These are phyloP conservation scores for Lasioglossum baleicum DNA, from an alignment of 1,140 invertebrate genomes.

Conservation along the genomic window DNA sequence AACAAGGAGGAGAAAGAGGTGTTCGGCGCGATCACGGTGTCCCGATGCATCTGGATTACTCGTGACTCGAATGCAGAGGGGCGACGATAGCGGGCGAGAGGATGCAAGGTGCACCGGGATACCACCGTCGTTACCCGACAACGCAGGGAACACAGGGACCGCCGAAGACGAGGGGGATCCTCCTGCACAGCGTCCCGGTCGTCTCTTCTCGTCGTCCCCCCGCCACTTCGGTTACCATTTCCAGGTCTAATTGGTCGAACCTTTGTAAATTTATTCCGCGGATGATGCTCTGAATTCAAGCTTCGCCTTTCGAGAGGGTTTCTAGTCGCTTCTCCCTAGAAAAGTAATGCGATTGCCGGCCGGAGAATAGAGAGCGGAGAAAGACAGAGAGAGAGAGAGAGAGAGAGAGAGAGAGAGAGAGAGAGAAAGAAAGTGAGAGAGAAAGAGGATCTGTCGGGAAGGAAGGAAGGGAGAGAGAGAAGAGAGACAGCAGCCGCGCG, in stretches of 20 bases:
- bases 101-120: not conserved
- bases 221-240: not conserved
- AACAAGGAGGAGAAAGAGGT: not conserved
- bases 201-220: conserved; percentile 10
- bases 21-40: not conserved
- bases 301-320: conserved; percentile 5
- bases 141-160: not conserved
- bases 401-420: no score
- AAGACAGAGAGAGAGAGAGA: not conserved
- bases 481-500: no score
- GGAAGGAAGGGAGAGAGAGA: no score
- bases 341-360: conserved; percentile 20
- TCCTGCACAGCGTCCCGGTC: not conserved
- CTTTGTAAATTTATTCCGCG: conserved; percentile 38
- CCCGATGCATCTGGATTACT: not conserved
- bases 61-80: conserved; percentile 9
- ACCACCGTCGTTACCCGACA: not conserved
- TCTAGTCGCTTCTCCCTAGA: not conserved
- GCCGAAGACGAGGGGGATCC: not conserved
- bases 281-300: conserved; percentile 21
- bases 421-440: not conserved
- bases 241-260: conserved; percentile 23
- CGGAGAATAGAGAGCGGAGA: not conserved
- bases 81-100: not conserved
- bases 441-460: no score